These are phyloP conservation scores for Myzus persicae DNA, from an alignment of 1,140 invertebrate genomes.

Conservation along the genomic window DNA sequence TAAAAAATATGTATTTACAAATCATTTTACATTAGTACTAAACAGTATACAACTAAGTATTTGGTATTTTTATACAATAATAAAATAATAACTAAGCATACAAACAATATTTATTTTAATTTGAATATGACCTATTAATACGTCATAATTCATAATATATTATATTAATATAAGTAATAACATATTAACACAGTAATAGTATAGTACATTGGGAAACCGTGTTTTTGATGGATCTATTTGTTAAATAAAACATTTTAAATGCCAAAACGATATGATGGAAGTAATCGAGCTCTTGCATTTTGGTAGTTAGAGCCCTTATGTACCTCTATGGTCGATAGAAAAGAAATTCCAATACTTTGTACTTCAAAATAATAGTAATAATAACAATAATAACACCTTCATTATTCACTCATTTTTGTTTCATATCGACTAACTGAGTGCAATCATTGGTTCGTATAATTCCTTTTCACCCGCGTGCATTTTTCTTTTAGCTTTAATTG, in stretches of 20 bases:
- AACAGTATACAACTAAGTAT: not conserved
- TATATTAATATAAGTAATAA: conserved; percentile 9
- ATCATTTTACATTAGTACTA: not conserved
- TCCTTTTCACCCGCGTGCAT: conserved; percentile 64
- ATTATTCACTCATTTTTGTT: not conserved
- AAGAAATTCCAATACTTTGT: not conserved
- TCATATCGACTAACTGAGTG: conserved; percentile 68
- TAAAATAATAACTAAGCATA: conserved; percentile 5
- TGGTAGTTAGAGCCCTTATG: not conserved
- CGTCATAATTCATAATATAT: not conserved
- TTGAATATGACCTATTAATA: conserved; percentile 2
- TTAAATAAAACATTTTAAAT: conserved; percentile 10
- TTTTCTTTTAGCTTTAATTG: conserved; percentile 67
- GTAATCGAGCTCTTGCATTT: not conserved
- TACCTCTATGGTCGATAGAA: not conserved
- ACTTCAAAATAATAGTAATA: not conserved
- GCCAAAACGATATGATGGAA: not conserved
- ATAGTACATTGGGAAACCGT: not conserved
- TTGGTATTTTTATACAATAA: not conserved
- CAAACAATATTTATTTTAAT: not conserved
- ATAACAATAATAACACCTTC: not conserved
- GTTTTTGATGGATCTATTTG: not conserved
- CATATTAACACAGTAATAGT: conserved; percentile 1
- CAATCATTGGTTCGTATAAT: conserved; percentile 72
- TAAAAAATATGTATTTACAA: conserved; percentile 6